These are phyloP conservation scores for Anoura caudifer DNA, from an alignment of 2,113 vertebrate genomes.

Conservation along the genomic window DNA sequence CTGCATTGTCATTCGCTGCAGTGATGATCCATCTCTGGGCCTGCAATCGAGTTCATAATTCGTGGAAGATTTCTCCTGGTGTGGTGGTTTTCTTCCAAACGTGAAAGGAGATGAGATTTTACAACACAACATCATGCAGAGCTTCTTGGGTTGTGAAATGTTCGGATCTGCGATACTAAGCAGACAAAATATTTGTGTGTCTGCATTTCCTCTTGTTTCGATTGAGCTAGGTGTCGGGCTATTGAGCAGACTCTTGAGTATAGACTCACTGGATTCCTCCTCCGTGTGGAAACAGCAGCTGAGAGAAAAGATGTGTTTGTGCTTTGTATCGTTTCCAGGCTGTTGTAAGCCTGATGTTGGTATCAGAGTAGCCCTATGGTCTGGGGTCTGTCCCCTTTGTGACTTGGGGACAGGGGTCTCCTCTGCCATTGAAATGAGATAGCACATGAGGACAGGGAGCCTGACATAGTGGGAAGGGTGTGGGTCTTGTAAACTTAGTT, in stretches of 20 bases:
- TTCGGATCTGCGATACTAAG: background rate
- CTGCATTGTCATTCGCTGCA: background rate
- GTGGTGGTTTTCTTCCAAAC: background rate
- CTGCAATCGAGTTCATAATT: background rate
- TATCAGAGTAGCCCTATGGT: too few species aligned
- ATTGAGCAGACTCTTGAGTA: background rate
- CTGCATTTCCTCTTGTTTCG: background rate
- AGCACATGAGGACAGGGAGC: background rate
- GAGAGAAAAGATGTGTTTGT: background rate
- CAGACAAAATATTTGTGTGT: background rate
- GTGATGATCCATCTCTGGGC: background rate
- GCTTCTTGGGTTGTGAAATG: background rate
- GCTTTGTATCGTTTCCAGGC: background rate
- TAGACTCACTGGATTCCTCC: background rate
- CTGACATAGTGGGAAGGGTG: background rate
- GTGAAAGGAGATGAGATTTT: background rate
- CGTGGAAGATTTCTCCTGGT: background rate
- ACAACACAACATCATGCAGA: background rate
- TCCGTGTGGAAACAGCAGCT: background rate
- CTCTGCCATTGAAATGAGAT: background rate
- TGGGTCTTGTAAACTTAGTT: background rate
- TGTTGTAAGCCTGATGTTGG: background rate
- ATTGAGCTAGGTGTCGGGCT: background rate
- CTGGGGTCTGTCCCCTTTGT: background rate
- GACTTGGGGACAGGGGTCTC: background rate